Conservation (phyloP, 2,888 invertebrate genomes). For the Antheraea yamamai region DNA sequence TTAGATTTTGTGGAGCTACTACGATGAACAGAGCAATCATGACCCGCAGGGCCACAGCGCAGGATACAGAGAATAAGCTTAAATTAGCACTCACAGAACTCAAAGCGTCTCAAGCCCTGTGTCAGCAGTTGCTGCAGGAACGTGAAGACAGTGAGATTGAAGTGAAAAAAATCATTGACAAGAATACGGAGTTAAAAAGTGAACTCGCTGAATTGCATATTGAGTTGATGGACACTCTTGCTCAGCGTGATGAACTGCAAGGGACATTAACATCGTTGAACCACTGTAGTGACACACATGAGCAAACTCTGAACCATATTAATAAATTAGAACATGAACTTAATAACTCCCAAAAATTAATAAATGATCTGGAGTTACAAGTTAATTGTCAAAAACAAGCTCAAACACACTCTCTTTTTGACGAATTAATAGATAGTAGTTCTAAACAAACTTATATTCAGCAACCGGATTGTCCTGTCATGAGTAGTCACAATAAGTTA, state of each 20-base stretch:
- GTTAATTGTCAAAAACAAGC: no score
- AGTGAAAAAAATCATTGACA: not conserved
- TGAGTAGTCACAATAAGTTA: no score
- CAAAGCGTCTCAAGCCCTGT: not conserved
- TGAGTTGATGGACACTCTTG: not conserved
- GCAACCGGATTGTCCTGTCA: no score
- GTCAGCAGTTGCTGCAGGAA: not conserved
- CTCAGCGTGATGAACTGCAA: not conserved
- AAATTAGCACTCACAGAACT: not conserved
- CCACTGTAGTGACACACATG: not conserved
- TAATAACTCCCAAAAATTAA: not conserved
- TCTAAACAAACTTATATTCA: no score
- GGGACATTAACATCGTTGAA: not conserved
- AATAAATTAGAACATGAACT: not conserved
- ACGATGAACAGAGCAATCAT: not conserved
- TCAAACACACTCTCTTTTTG: no score
- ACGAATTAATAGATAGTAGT: no score
- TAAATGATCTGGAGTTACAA: not conserved
- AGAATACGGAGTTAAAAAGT: not conserved
- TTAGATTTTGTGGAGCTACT: not conserved
- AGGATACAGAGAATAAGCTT: not conserved
- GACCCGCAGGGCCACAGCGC: not conserved
- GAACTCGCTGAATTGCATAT: not conserved
- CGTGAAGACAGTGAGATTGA: not conserved
- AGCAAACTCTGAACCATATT: not conserved